Base-by-base conservation (phyloP, 1,140 invertebrate species). In the Anadara kagoshimensis region DNA sequence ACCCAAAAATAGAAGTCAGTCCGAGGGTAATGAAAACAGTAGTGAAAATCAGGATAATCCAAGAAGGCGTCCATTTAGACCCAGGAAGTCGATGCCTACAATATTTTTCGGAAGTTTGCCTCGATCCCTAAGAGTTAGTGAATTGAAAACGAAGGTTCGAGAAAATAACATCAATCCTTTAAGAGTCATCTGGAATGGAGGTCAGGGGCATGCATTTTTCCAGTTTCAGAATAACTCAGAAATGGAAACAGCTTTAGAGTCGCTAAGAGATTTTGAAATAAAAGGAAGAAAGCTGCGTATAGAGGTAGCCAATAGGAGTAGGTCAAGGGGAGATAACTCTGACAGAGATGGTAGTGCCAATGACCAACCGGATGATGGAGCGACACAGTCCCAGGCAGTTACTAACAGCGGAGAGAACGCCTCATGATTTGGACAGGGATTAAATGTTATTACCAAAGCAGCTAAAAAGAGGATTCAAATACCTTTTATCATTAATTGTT, bases 231-330 rank as follows among this genome's bases (percentile, higher is more conserved):
- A 73, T 20, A 63, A 62, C 65, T 36, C 64, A 51, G 80, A 80
- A 29, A 83, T 82, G 53, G 82, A 83, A 44, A 64, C 78, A 11
- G 84, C 85, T 12, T 70, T 86, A 16, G 76, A 79, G 43, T 70
- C 76, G 36, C 65, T 86, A 26, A 62, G 73, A 20, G 80, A 81
- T 45, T 71, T 83, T 69, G 77, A 83, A 47, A 78, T 85, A 20
- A 78, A 63, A 41, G 75, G 70, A 54, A 41, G 56, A n/a, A 64
- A 67, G 62, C 45, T 69, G 8, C 59, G 63, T 56, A 57, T 69
- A n/a, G 67, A 79, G 53, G 53, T 71, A 58, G 62, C 74, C 36
- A 67, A 76, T 43, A 45, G 69, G n/a, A 36, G 29, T 36, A 36
- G 29, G 7, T 7, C 29, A 36, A 36, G 29, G 29, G 29, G 29